phyloP scores from a whole-genome alignment of 2,888 invertebrate genomes.

The Rhabditophanes sp. region DNA sequence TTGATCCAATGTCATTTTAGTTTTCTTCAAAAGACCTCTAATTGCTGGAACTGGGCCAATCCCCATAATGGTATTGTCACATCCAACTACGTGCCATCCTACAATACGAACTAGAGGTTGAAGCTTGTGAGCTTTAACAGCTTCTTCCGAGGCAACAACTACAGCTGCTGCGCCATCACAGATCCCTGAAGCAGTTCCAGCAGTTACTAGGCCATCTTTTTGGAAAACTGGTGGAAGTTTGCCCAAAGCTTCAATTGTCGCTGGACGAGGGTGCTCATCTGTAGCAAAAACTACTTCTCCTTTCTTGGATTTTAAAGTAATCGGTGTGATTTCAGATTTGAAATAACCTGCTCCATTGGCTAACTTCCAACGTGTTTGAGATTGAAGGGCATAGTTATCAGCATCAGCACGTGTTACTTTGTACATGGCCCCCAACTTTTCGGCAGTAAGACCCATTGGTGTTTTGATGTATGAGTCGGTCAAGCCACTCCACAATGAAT shows the following conservation, averaged over 20 bases:
- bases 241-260: conserved; percentile 66
- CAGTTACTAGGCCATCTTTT: conserved; percentile 68
- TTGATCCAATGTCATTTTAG: conserved; percentile 63
- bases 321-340: conserved; percentile 70
- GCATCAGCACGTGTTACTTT: conserved; percentile 64
- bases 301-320: conserved; percentile 62
- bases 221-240: conserved; percentile 55
- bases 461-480: conserved; percentile 72
- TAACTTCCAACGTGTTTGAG: conserved; percentile 65
- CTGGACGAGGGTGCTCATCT: conserved; percentile 79
- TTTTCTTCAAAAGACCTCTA: conserved; percentile 62
- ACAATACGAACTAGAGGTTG: conserved; percentile 75
- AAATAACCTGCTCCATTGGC: conserved; percentile 73
- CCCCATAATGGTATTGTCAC: conserved; percentile 90
- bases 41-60: conserved; percentile 82
- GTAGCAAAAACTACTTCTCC: conserved; percentile 57
- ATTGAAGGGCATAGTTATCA: conserved; percentile 70
- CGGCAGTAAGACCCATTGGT: conserved; percentile 89
- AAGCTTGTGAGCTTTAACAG: conserved; percentile 62
- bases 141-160: conserved; percentile 68
- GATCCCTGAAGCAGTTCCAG: conserved; percentile 82
- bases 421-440: conserved; percentile 73
- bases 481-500: conserved; percentile 71
- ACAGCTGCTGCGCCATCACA: conserved; percentile 83
- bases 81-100: conserved; percentile 68